phyloP scores from a whole-genome alignment of 2,113 vertebrate genomes.

The Benitochromis conjunctus region DNA sequence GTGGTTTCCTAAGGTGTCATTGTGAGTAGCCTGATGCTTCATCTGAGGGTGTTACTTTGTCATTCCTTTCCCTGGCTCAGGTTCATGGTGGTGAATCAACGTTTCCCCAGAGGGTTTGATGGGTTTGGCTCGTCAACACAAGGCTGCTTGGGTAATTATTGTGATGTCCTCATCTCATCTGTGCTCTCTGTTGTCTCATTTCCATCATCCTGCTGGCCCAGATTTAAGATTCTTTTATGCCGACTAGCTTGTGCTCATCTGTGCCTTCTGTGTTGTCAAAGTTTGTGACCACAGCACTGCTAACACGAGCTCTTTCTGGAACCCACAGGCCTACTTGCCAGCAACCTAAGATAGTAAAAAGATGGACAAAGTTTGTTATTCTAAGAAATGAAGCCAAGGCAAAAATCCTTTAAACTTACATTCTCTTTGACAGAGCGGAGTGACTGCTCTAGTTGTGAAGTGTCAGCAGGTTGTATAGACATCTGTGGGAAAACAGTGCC shows the following conservation, averaged over 20 bases:
- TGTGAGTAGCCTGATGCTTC: neutral
- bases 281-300: neutral
- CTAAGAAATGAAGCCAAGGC: neutral
- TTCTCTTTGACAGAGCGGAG: neutral
- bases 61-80: constrained; percentile 13
- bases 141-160: constrained; percentile 4
- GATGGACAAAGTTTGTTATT: neutral
- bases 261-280: constrained; percentile 20
- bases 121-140: constrained; percentile 3
- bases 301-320: neutral
- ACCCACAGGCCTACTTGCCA: neutral
- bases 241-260: neutral
- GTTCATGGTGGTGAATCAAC: neutral
- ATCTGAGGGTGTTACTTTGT: neutral
- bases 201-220: constrained; percentile 8
- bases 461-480: neutral
- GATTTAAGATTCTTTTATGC: neutral
- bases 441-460: neutral
- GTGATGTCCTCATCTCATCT: constrained; percentile 30
- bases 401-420: neutral
- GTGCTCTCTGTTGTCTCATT: constrained; percentile 5
- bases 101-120: neutral
- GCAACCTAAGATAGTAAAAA: neutral
- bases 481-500: neutral
- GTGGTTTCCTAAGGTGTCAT: neutral